phyloP scores from a whole-genome alignment of 2,113 vertebrate genomes.

The Lipotes vexillifer region DNA sequence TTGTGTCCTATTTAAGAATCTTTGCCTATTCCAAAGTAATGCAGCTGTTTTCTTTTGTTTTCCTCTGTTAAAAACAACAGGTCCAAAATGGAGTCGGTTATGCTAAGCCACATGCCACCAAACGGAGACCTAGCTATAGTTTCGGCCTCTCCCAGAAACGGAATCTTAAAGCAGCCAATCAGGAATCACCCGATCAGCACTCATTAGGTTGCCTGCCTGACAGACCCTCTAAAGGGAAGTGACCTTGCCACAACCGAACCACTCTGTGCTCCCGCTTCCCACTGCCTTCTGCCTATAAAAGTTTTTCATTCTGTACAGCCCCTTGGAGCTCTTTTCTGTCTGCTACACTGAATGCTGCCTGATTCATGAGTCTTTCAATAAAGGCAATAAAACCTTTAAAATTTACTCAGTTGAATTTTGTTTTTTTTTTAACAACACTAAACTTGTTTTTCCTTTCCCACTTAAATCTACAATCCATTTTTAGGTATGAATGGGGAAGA shows the following conservation, averaged over 20 bases:
- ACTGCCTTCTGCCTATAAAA: not conserved
- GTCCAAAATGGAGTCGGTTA: not conserved
- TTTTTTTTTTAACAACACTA: not conserved
- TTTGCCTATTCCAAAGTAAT: not conserved
- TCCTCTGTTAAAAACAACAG: not conserved
- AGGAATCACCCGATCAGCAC: not conserved
- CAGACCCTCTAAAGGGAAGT: not conserved
- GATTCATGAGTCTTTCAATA: not conserved
- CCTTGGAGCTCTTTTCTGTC: not conserved
- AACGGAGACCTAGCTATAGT: not conserved
- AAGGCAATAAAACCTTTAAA: not conserved
- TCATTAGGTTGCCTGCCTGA: fast-evolving
- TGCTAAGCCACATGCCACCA: not conserved
- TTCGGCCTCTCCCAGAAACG: not conserved
- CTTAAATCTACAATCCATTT: not conserved
- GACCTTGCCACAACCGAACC: not conserved
- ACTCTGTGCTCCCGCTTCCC: fast-evolving
- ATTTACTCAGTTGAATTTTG: not conserved
- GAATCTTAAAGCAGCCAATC: not conserved
- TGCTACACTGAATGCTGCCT: not conserved
- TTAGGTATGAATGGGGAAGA: not conserved
- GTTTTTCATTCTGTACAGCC: not conserved
- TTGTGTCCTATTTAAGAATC: not conserved
- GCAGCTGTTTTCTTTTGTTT: not conserved
- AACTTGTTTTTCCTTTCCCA: not conserved